These are phyloP conservation scores for Geococcyx californianus DNA, from an alignment of 2,113 vertebrate genomes.

Conservation along the genomic window DNA sequence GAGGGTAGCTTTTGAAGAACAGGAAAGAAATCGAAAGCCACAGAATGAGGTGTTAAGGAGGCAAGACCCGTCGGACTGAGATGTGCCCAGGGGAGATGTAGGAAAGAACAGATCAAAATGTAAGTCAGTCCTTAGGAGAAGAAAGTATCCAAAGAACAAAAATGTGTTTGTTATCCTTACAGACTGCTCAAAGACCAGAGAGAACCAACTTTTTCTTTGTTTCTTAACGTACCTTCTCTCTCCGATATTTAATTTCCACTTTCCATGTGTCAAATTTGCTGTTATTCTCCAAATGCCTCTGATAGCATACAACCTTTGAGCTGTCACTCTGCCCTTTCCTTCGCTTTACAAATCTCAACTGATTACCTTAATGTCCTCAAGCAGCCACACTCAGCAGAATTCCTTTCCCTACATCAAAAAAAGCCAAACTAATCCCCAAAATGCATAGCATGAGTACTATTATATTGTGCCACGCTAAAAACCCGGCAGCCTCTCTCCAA, in stretches of 20 bases:
- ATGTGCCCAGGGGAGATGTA: background rate
- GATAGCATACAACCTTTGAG: background rate
- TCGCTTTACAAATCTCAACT: background rate
- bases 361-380: background rate
- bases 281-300: background rate
- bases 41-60: background rate
- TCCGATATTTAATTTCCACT: background rate
- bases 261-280: background rate
- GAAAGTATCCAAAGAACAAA: background rate
- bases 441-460: background rate
- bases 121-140: background rate
- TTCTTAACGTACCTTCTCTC: background rate
- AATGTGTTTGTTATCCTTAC: background rate
- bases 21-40: background rate
- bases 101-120: background rate
- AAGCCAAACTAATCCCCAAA: background rate
- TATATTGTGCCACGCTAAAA: background rate
- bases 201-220: background rate
- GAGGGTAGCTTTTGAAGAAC: background rate
- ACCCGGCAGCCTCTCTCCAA: background rate
- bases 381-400: background rate
- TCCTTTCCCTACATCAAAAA: background rate
- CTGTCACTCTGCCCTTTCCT: background rate
- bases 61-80: background rate
- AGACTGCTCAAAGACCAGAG: background rate